Conservation (phyloP, 1,140 invertebrate genomes). For the Samia ricini region DNA sequence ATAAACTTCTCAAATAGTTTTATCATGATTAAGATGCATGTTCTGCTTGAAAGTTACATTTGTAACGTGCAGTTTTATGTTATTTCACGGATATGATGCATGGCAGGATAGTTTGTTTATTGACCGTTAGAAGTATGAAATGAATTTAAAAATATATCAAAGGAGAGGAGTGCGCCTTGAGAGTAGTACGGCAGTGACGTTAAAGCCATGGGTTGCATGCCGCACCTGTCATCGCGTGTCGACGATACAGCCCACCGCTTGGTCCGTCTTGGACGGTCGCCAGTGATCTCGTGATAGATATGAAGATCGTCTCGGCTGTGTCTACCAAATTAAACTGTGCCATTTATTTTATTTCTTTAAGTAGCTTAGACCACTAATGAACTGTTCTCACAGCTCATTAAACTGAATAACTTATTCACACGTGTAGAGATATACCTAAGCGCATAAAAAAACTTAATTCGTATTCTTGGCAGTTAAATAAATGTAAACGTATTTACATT, state of each 20-base stretch:
- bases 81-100: constrained; percentile 15
- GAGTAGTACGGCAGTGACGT: constrained; percentile 40
- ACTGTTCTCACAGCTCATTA: constrained; percentile 26
- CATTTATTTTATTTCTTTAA: constrained; percentile 75
- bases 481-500: neutral
- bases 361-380: constrained; percentile 53
- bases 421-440: too few species aligned
- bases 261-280: constrained; percentile 61
- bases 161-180: constrained; percentile 39
- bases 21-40: constrained; percentile 10
- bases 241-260: constrained; percentile 64
- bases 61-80: constrained; percentile 14
- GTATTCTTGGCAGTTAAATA: neutral
- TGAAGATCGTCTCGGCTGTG: constrained; percentile 60
- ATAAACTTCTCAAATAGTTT: constrained; percentile 25
- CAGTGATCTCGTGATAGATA: constrained; percentile 69
- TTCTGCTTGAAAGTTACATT: constrained; percentile 11
- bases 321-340: constrained; percentile 75
- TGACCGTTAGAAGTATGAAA: constrained; percentile 15
- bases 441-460: neutral
- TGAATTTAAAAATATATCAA: constrained; percentile 25
- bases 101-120: constrained; percentile 15
- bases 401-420: neutral
- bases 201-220: constrained; percentile 52
- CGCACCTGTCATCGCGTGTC: constrained; percentile 64